Conservation (phyloP, 1,140 invertebrate species). For the Heliconius hewitsoni region DNA sequence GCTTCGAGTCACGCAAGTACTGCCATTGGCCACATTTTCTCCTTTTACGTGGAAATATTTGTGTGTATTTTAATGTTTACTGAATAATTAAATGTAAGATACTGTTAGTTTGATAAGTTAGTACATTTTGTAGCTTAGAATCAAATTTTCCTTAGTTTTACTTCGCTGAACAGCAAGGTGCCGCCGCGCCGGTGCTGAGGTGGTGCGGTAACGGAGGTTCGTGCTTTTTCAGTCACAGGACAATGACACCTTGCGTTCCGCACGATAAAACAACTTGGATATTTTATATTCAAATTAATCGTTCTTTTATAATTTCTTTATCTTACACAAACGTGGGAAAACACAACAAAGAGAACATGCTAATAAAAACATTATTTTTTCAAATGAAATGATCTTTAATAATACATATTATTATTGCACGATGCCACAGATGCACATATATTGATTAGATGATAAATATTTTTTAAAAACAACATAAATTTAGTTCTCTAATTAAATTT, state of each 20-base stretch:
- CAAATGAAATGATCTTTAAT: background rate
- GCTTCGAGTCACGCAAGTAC: slow-evolving; percentile 25
- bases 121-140: background rate
- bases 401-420: background rate
- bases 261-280: slow-evolving; percentile 74
- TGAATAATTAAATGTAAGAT: background rate
- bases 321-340: background rate
- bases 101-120: slow-evolving; percentile 1
- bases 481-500: background rate
- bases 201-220: slow-evolving; percentile 45
- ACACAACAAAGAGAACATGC: background rate
- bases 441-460: background rate
- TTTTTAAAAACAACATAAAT: background rate
- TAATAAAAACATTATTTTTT: background rate
- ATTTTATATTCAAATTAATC: slow-evolving; percentile 43
- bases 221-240: slow-evolving; percentile 61
- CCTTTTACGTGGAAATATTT: background rate
- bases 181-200: slow-evolving; percentile 34
- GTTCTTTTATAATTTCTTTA: slow-evolving; percentile 5
- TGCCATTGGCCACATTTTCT: slow-evolving; percentile 5
- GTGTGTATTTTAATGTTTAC: background rate
- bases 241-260: slow-evolving; percentile 77
- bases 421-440: background rate
- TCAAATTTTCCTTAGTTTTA: slow-evolving; percentile 4
- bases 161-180: slow-evolving; percentile 25